phyloP scores from a whole-genome alignment of 2,888 invertebrate species.

The Hypena proboscidalis region DNA sequence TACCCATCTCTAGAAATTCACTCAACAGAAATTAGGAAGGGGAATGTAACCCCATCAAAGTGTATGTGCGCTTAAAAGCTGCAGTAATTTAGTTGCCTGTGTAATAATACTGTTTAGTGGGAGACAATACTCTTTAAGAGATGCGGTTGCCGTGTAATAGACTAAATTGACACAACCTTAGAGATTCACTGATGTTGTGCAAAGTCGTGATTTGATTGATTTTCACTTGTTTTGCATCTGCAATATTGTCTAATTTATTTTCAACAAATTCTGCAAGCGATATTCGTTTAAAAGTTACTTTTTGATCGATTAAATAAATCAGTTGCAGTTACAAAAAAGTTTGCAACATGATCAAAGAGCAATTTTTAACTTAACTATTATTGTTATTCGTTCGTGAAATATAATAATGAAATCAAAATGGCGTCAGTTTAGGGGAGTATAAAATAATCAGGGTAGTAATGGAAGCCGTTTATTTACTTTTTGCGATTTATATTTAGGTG shows the following conservation, averaged over 20 bases:
- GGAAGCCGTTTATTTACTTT: slow-evolving; percentile 82
- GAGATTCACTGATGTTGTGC: not conserved
- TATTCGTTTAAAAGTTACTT: slow-evolving; percentile 6
- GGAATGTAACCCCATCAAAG: slow-evolving; percentile 37
- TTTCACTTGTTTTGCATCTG: not conserved
- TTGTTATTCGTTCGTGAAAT: slow-evolving; percentile 42
- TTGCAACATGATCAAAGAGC: slow-evolving; percentile 28
- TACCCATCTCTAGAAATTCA: slow-evolving; percentile 30
- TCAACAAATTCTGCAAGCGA: too few species aligned
- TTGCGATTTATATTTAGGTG: slow-evolving; percentile 71
- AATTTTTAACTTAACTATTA: slow-evolving; percentile 46
- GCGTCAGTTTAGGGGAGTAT: slow-evolving; percentile 68
- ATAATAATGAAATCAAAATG: slow-evolving; percentile 70
- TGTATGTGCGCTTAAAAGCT: slow-evolving; percentile 37
- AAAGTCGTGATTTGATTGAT: too few species aligned
- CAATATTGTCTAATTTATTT: too few species aligned
- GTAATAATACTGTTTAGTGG: slow-evolving; percentile 17
- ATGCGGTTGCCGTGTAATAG: not conserved
- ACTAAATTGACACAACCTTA: not conserved
- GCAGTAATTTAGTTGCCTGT: slow-evolving; percentile 27
- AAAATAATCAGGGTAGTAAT: slow-evolving; percentile 82
- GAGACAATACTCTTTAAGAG: slow-evolving; percentile 3
- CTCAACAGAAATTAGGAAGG: slow-evolving; percentile 30
- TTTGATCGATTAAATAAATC: slow-evolving; percentile 13
- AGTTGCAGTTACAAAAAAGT: slow-evolving; percentile 22